phyloP scores from a whole-genome alignment of 2,113 vertebrate species.

The Eupsittula cactorum region DNA sequence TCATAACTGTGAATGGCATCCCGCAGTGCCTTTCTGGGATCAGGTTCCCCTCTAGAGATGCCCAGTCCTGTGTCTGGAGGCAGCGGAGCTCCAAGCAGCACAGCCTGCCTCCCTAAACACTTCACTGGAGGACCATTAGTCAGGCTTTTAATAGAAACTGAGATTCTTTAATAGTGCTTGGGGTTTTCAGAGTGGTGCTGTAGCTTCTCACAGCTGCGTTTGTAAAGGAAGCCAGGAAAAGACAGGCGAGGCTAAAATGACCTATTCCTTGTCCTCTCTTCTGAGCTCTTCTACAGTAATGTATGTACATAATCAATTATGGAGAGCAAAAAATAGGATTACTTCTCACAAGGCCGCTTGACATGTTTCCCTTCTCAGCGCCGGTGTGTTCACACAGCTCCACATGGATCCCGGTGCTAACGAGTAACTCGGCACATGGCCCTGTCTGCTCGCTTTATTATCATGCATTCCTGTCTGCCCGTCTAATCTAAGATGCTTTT shows the following conservation, averaged over 20 bases:
- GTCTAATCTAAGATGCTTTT: slow-evolving; percentile 49
- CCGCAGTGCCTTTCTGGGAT: slow-evolving; percentile 26
- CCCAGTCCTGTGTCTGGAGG: background rate
- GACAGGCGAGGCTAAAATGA: background rate
- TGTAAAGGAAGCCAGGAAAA: background rate
- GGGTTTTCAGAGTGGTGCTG: background rate
- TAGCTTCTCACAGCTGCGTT: background rate
- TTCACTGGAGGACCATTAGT: background rate
- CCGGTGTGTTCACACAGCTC: background rate
- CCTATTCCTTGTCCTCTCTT: background rate
- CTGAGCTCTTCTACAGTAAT: background rate
- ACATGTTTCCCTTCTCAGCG: background rate
- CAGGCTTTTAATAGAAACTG: background rate
- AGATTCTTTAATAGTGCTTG: background rate
- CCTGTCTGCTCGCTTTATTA: slow-evolving; percentile 27
- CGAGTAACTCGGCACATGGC: background rate
- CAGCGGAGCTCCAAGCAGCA: background rate
- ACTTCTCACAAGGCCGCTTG: background rate
- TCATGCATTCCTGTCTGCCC: slow-evolving; percentile 47
- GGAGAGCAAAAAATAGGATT: background rate
- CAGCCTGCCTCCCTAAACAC: background rate
- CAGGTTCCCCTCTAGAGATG: slow-evolving; percentile 1
- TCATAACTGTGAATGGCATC: slow-evolving; percentile 67
- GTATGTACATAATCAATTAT: background rate
- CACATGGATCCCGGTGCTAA: background rate